Evolutionary conservation across 2,797 vertebrate species (phyloP).

Genomic region (Lemur catta): DNA sequence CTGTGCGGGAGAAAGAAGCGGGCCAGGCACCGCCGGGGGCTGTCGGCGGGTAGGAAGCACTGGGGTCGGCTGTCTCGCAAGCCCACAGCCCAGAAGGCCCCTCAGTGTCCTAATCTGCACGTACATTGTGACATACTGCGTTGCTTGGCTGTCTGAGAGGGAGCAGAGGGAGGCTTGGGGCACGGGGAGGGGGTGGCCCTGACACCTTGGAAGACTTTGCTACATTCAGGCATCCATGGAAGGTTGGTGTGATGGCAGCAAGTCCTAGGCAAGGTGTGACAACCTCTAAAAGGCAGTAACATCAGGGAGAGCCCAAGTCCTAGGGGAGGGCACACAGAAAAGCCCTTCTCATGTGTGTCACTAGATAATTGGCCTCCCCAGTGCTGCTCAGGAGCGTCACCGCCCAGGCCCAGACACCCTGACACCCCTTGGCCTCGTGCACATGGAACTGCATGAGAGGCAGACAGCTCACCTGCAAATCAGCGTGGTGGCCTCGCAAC

Average conservation of each 20-base stretch:
- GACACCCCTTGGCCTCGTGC: rapidly evolving
- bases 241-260: background rate
- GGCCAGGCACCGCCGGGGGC: rapidly evolving
- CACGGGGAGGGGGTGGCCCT: background rate
- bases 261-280: background rate
- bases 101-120: background rate
- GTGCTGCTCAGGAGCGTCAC: rapidly evolving
- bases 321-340: background rate
- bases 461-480: background rate
- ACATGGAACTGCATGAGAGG: rapidly evolving
- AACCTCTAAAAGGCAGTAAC: background rate
- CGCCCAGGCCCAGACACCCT: rapidly evolving
- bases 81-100: background rate
- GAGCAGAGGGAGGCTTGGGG: background rate
- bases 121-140: too few relatives aligned
- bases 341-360: background rate
- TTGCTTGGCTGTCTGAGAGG: too few relatives aligned
- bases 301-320: background rate
- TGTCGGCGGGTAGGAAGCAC: rapidly evolving
- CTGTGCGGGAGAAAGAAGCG: rapidly evolving
- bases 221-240: rapidly evolving
- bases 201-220: background rate
- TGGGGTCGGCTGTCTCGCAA: rapidly evolving
- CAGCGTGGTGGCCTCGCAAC: rapidly evolving
- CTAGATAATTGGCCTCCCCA: background rate